Base-by-base conservation (phyloP, 2,797 vertebrate genomes). In the Aphelocoma californica region DNA sequence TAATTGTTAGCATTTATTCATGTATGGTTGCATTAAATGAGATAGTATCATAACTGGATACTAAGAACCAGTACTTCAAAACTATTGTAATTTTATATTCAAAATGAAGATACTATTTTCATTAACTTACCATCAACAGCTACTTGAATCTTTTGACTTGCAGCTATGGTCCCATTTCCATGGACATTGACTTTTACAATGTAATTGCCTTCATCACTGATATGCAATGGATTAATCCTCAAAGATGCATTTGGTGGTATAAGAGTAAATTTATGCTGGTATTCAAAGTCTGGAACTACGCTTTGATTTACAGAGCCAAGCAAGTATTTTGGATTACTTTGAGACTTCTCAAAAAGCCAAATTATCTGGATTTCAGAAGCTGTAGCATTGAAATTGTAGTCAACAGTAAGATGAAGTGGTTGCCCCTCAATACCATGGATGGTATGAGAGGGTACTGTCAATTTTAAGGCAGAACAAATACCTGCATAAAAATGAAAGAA, bases 51-150 rank as follows among this genome's bases (percentile, higher is more conserved):
- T 42, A 62, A 72, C 6, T 38, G 24, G 53, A 91, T 65, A 56
- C 31, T 34, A 77, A 85, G 64, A 86, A 86, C 6, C 9, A 83
- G 18, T 12, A n/a, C 15, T 86, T 62, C 25, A 74, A 81, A 78
- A 79, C 26, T 40, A 56, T 7, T 53, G 17, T 18, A 40, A 48
- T 57, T 86, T 69, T 53, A n/a, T 51, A 75, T 93, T 75, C 21
- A 71, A 64, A 89, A 91, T 20, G n/a, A 91, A 88, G 44, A 48
- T 18, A 28, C 9, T 54, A 2, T 20, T 94, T 95, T 91, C 79
- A 69, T 24, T 69, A 85, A 98, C 99, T 99, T 97, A 99, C 99
- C 98, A 42, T 99, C 98, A 67, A 99, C 99, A 7, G 98, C 98
- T 71, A 99, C 98, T 50, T 69, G 98, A 90, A 99, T 98, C 56